A percentile compares a stretch with the other conserved stretches of the same genome.
Conservation (phyloP, 2,888 invertebrate species). For the Odontocolon sp. region DNA sequence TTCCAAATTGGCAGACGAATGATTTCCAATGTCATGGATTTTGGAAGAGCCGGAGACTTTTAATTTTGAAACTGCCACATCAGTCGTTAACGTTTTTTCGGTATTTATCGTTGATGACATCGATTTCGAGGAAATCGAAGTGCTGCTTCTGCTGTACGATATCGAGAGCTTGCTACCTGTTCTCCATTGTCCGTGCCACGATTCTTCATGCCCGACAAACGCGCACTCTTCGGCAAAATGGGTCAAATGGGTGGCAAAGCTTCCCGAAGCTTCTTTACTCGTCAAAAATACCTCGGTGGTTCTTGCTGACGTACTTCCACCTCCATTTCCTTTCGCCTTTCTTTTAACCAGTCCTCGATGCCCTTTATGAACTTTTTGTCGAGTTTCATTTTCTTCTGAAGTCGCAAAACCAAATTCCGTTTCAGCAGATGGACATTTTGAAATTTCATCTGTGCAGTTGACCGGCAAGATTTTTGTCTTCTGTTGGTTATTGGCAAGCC, state of each 20-base stretch:
- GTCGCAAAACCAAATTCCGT: too few relatives aligned
- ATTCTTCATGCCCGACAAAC: constrained; percentile 5
- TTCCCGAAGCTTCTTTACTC: constrained; percentile 13
- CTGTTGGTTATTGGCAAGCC: constrained; percentile 44
- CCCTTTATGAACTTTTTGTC: too few relatives aligned
- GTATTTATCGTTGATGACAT: constrained; percentile 34
- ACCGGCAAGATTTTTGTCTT: constrained; percentile 67
- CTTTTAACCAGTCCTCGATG: neutral
- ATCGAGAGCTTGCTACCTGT: constrained; percentile 42
- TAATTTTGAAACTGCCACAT: constrained; percentile 6
- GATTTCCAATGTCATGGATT: neutral
- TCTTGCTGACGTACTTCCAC: constrained; percentile 1
- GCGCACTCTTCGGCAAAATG: constrained; percentile 20
- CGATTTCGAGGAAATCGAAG: constrained; percentile 31
- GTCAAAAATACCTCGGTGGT: constrained; percentile 1
- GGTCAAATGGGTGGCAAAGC: constrained; percentile 28
- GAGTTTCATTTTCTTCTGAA: neutral
- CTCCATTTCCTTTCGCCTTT: neutral
- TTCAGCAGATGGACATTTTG: too few relatives aligned
- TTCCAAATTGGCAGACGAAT: constrained; percentile 5
- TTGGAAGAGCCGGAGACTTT: constrained; percentile 7
- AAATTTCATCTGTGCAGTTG: constrained; percentile 59
- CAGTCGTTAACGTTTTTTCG: constrained; percentile 30
- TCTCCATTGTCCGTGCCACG: constrained; percentile 30
- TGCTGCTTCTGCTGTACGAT: constrained; percentile 43